Evolutionary conservation across 1,140 invertebrate genomes (phyloP).

Genomic region (Centruroides vittatus): DNA sequence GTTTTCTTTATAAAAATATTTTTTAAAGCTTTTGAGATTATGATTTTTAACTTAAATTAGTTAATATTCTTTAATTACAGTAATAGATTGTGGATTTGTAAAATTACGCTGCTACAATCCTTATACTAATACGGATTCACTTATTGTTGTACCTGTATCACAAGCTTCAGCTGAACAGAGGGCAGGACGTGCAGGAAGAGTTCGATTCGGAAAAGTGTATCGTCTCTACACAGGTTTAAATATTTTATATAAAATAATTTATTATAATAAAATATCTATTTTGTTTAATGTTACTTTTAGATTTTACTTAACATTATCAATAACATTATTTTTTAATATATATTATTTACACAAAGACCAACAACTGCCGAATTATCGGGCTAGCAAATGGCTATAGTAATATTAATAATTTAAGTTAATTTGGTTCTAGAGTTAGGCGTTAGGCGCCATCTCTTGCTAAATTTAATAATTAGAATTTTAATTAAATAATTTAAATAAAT

Average conservation of each 20-base stretch:
- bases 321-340: too few relatives aligned
- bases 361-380: too few relatives aligned
- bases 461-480: too few relatives aligned
- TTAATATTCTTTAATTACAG: constrained; percentile 37
- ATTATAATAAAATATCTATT: not conserved
- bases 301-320: not conserved
- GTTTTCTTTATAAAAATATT: too few relatives aligned
- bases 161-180: constrained; percentile 81
- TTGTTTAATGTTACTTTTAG: not conserved
- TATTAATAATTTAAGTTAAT: too few relatives aligned
- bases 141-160: constrained; percentile 71
- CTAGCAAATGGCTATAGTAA: too few relatives aligned
- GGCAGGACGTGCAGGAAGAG: constrained; percentile 79
- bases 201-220: constrained; percentile 65
- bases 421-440: too few relatives aligned
- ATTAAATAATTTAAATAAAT: too few relatives aligned
- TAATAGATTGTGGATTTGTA: constrained; percentile 94
- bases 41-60: not conserved
- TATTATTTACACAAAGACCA: too few relatives aligned
- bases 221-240: constrained; percentile 35
- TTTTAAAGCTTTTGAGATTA: too few relatives aligned
- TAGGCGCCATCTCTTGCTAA: too few relatives aligned
- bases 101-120: constrained; percentile 84
- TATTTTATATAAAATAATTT: not conserved
- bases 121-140: constrained; percentile 62